Evolutionary conservation across 2,888 invertebrate species (phyloP), one percentile per base, ranked within the genome.

Genomic region (Crossocerus cetratus): DNA sequence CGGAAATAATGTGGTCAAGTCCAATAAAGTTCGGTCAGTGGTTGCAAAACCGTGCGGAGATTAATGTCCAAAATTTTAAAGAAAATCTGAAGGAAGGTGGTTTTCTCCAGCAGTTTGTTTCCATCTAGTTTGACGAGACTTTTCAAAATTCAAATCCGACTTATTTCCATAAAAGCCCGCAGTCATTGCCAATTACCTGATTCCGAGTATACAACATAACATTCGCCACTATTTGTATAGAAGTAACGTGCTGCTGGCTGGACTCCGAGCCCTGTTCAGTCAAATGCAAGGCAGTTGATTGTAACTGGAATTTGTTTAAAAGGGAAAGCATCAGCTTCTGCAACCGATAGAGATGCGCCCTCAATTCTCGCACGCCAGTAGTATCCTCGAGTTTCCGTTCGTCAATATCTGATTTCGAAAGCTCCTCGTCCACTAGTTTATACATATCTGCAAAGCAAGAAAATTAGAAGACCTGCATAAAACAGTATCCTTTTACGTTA

Each of bases 291-390:
- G 79, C 63, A 0, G 67, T 64, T 3, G 80, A 64, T 32, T 85
- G 85, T 2, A 93, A 85, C 5, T 93, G 91, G 87, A 96, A 97
- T 72, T 95, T 93, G 2, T 95, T 93, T 75, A 97, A 92, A 62
- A 97, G 91, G 0, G 94, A 93, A 67, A 97, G 89, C 94, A 96
- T 94, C 53, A 96, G 92, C 76, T 93, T 93, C 85, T 95, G 95
- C 72, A 97, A 91, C 1, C 96, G 92, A 82, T 92, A 93, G 16
- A 95, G 90, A 83, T 93, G 93, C 0, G 93, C 92, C 0, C 93
- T 92, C 0, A 90, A 72, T 73, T 90, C 89, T 45, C 90, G 77
- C 85, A 90, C 88, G 11, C 90, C 89, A 2, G 84, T 87, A 43
- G 78, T 85, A 13, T 88, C 88, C 59, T 85, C 84, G 20, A 84